Base-by-base conservation (phyloP, 2,888 invertebrate species). In the Carabus problematicus region DNA sequence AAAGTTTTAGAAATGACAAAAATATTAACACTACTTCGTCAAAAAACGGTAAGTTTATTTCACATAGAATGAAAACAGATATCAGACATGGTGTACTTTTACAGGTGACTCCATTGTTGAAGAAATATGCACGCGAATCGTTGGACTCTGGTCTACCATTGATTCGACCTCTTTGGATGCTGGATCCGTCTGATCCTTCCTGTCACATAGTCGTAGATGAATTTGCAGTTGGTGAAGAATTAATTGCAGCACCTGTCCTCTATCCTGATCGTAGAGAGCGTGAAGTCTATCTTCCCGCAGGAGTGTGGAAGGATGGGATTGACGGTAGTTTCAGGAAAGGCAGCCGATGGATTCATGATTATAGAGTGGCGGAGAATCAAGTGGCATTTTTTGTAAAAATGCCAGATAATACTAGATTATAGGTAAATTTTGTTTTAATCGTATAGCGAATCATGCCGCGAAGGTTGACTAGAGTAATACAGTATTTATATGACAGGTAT, bases 301-400 rank as follows among this genome's bases (percentile, higher is more conserved):
- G 97, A 0, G 91, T 94, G 0, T 97, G 97, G 97, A 91, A 91
- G 77, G 95, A 97, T 77, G 95, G 95, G 11, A 92, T 94, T 74
- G 94, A 94, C 79, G 91, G 91, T 0, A 93, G 93, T 19, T 84
- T 92, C 49, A 86, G 94, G 42, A 94, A 95, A 77, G 95, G 96
- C 0, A 94, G 90, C 73, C 87, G 95, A 71, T 95, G 95, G 95
- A 91, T 96, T 78, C 94, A 95, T 78, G 91, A 91, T 76, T 95
- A 95, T 80, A 86, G 87, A 75, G 94, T 94, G 8, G 90, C 91
- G 8, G 86, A 89, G 64, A 88, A 93, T 74, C 89, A 91, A 79
- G 88, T 95, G 9, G 93, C 94, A 0, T 93, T 91, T 81, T 95
- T 95, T 80, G 87, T 91, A 11, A 90, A 91, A 77, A 90, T 91